Percentiles rank a stretch among this genome's conserved stretches.
phyloP scores from a whole-genome alignment of 2,888 invertebrate species.

The Acleris holmiana region DNA sequence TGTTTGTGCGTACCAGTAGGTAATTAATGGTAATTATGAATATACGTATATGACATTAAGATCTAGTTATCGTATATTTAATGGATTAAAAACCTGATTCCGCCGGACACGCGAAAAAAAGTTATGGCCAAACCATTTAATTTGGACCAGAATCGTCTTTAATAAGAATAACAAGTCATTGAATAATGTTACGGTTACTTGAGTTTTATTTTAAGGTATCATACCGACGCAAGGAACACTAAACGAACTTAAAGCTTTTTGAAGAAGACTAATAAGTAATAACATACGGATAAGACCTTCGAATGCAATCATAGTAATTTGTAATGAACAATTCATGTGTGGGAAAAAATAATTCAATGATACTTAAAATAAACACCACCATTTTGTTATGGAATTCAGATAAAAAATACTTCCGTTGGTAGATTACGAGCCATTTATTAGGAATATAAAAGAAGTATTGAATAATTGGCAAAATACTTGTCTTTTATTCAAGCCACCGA shows the following conservation, averaged over 20 bases:
- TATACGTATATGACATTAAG: neutral
- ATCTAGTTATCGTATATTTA: neutral
- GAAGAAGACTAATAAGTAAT: no score
- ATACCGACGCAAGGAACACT: no score
- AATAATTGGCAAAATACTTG: no score
- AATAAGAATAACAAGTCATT: no score
- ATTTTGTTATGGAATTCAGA: constrained; percentile 20
- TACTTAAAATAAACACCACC: constrained; percentile 23
- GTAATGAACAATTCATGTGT: no score
- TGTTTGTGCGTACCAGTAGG: no score
- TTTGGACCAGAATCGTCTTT: no score
- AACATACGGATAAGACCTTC: constrained; percentile 16
- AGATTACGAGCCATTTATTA: neutral
- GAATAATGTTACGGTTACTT: no score
- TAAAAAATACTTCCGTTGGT: constrained; percentile 12
- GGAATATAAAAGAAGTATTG: no score
- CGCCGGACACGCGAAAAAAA: neutral
- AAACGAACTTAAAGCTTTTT: neutral
- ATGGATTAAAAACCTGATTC: neutral
- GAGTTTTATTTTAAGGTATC: no score
- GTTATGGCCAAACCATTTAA: neutral
- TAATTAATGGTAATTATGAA: neutral
- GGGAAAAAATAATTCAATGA: constrained; percentile 6
- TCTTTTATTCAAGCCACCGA: no score
- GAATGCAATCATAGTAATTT: constrained; percentile 32